These are phyloP conservation scores for Osmerus eperlanus DNA, from an alignment of 2,113 vertebrate species.

Conservation along the genomic window DNA sequence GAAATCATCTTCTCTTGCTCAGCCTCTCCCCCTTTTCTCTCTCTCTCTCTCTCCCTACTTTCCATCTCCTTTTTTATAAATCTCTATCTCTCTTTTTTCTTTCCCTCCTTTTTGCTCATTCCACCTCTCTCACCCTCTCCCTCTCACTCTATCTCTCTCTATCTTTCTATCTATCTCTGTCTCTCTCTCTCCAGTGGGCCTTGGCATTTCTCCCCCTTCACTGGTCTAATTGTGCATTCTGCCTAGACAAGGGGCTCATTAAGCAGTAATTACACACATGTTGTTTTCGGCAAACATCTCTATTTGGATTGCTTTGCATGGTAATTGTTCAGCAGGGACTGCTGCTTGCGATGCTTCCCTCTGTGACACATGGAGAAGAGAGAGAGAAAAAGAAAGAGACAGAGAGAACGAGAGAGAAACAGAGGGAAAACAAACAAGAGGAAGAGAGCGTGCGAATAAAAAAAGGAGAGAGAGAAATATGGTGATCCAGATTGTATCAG, in stretches of 20 bases:
- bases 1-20: slow-evolving; percentile 53
- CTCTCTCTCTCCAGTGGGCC: slow-evolving; percentile 40
- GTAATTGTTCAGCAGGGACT: slow-evolving; percentile 86
- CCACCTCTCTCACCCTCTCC: slow-evolving; percentile 8
- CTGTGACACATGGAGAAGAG: slow-evolving; percentile 58
- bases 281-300: slow-evolving; percentile 99
- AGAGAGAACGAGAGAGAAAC: slow-evolving; percentile 39
- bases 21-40: slow-evolving; percentile 20
- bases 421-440: slow-evolving; percentile 49
- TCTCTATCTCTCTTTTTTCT: slow-evolving; percentile 9
- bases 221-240: slow-evolving; percentile 99
- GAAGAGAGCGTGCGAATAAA: slow-evolving; percentile 39
- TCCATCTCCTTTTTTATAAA: slow-evolving; percentile 7
- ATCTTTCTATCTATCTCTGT: slow-evolving; percentile 10
- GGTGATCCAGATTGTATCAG: slow-evolving; percentile 21
- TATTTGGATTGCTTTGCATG: slow-evolving; percentile 92
- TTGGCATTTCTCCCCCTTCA: slow-evolving; percentile 76
- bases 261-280: slow-evolving; percentile 99
- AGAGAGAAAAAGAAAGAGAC: slow-evolving; percentile 2
- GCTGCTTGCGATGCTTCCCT: slow-evolving; percentile 72
- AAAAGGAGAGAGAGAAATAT: slow-evolving; percentile 35
- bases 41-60: slow-evolving; percentile 16
- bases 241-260: slow-evolving; percentile 97
- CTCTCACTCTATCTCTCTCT: neutral
- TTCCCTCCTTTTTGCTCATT: neutral